Conservation (phyloP, 2,888 invertebrate genomes). For the Odiellus spinosus region DNA sequence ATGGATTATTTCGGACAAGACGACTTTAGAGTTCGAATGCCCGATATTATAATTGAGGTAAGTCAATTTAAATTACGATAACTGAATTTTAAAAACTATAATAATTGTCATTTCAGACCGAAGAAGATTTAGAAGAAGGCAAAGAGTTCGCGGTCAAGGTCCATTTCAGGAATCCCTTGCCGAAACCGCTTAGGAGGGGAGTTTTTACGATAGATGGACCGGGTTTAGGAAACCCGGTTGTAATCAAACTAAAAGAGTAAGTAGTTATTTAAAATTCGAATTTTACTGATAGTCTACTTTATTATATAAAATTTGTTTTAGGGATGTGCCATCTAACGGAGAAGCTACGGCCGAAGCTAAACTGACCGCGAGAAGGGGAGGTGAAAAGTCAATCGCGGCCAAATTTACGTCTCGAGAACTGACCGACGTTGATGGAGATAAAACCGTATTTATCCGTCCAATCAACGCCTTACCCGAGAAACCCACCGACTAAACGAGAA, state of each 20-base stretch:
- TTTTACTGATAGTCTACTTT: too few relatives aligned
- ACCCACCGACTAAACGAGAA: background rate
- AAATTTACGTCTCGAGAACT: conserved; percentile 77
- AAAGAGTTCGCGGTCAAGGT: conserved; percentile 42
- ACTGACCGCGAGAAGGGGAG: conserved; percentile 57
- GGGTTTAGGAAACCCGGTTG: conserved; percentile 55
- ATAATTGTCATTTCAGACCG: conserved; percentile 25
- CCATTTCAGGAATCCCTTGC: conserved; percentile 62
- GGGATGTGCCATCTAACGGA: conserved; percentile 43
- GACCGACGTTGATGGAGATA: conserved; percentile 73
- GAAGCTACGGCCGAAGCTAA: conserved; percentile 55
- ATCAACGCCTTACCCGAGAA: background rate
- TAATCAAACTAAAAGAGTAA: conserved; percentile 24
- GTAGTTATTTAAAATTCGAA: background rate
- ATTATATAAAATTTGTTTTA: too few relatives aligned
- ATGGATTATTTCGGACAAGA: conserved; percentile 79
- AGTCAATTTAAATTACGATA: background rate
- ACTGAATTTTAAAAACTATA: background rate
- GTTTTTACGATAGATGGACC: conserved; percentile 67
- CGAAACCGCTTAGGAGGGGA: conserved; percentile 55
- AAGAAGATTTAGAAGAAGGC: conserved; percentile 33
- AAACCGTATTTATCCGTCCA: conserved; percentile 48
- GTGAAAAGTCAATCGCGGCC: conserved; percentile 64
- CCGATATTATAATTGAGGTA: conserved; percentile 61
- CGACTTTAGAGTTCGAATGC: conserved; percentile 73